Percentiles rank a stretch among this genome's conserved stretches.
phyloP scores from a whole-genome alignment of 2,797 vertebrate species.

The Notolepis coatsorum region DNA sequence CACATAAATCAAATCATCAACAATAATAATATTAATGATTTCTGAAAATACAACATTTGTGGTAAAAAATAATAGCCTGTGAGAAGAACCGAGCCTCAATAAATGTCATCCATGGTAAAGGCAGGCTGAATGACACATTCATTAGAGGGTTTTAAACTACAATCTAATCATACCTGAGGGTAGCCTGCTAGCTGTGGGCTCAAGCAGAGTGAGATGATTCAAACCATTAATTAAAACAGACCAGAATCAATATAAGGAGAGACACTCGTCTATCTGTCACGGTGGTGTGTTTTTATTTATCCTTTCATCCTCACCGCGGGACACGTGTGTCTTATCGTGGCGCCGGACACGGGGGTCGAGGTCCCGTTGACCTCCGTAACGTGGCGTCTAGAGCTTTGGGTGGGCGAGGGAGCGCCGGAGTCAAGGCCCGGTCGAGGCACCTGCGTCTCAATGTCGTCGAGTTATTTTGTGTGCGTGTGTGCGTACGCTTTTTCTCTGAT shows the following conservation, averaged over 20 bases:
- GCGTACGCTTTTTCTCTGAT: slow-evolving; percentile 30
- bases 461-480: too few species aligned
- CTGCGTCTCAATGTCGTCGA: slow-evolving; percentile 17
- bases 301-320: neutral
- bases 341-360: neutral
- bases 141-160: slow-evolving; percentile 29
- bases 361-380: too few species aligned
- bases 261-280: neutral
- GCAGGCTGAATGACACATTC: slow-evolving; percentile 19
- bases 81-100: neutral
- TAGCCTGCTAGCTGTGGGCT: neutral
- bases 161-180: slow-evolving; percentile 45
- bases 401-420: slow-evolving; percentile 2
- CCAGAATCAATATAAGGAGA: neutral
- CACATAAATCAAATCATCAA: neutral
- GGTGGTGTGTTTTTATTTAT: neutral
- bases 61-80: neutral
- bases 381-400: slow-evolving; percentile 25
- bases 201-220: slow-evolving; percentile 22
- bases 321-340: neutral
- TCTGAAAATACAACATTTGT: neutral
- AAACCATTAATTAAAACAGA: slow-evolving; percentile 16
- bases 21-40: neutral
- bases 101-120: too few species aligned
- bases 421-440: slow-evolving; percentile 5